Evolutionary conservation across 2,888 invertebrate species (phyloP), one percentile per base, ranked within the genome.

Genomic region (Metacarcinus magister): DNA sequence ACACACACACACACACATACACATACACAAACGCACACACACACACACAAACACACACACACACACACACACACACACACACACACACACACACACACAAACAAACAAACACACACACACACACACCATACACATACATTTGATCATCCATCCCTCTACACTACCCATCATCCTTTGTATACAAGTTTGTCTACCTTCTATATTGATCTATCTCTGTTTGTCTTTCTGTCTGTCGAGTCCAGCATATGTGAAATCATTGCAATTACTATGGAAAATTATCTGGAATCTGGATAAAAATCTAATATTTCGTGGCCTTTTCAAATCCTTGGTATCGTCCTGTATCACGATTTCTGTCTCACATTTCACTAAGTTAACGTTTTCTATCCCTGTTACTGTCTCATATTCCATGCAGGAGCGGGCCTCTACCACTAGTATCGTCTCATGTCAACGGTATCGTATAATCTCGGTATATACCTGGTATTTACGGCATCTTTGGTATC

Each of bases 31-130:
- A 75, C 67, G n/a, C 67, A 75, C 75, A 75, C 75, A 75, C 75
- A 75, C 75, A 75, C 75, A 75, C 75, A 75, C 75, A 75, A 28
- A 75, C 75, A 75, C 75, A 75, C 75, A n/a, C n/a, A 75, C 23
- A 75, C 67, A 75, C 67, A 75, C 75, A 75, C 75, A 75, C 75
- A 75, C 75, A 75, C 75, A 75, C 75, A 75, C 75, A 75, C 75
- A 75, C 75, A 75, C 75, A 75, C 75, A 75, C 75, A 75, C 75
- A 75, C 75, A 75, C 75, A 75, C 75, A 75, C 75, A 75, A 28
- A 75, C 75, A 75, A 28, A 75, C 75, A 75, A 28, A 75, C 75
- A 75, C 75, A 75, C 75, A 28, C 28, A 60, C 39, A 60, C 2
- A 60, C 23, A 60, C 23, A 13, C 7, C 7, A 48, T 48, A 13